Evolutionary conservation across 2,113 vertebrate genomes (phyloP).

Genomic region (Noturus placidus): DNA sequence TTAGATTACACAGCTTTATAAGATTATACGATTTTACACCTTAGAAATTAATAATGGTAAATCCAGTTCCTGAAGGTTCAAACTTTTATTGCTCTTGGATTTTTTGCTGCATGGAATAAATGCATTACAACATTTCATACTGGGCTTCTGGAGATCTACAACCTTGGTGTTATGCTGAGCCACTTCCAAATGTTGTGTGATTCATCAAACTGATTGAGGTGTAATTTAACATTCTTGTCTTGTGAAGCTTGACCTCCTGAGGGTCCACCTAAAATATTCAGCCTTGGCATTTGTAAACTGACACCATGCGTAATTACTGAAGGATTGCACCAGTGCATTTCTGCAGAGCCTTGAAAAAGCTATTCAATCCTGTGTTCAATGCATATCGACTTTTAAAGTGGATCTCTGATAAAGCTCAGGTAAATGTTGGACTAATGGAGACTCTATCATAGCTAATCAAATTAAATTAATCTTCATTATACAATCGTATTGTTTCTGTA

Average conservation of each 20-base stretch:
- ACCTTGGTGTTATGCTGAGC: constrained; percentile 20
- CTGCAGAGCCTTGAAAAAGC: constrained; percentile 11
- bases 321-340: constrained; percentile 37
- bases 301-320: constrained; percentile 41
- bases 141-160: constrained; percentile 23
- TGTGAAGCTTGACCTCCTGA: constrained; percentile 48
- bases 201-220: constrained; percentile 53
- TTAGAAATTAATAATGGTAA: neutral
- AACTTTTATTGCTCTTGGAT: neutral
- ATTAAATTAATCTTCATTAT: constrained; percentile 69
- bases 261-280: constrained; percentile 42
- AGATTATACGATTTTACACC: neutral
- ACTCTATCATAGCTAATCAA: constrained; percentile 65
- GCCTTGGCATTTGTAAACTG: constrained; percentile 49
- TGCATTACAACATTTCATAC: constrained; percentile 4
- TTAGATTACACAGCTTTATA: too few relatives aligned
- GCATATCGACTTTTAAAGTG: constrained; percentile 60
- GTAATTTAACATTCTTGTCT: constrained; percentile 51
- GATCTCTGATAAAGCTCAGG: constrained; percentile 58
- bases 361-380: constrained; percentile 59
- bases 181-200: constrained; percentile 41
- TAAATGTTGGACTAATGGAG: constrained; percentile 40
- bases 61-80: neutral
- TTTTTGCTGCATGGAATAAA: neutral
- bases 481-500: constrained; percentile 59